Conservation (phyloP, 1,140 invertebrate species). For the Drosophila burlai region DNA sequence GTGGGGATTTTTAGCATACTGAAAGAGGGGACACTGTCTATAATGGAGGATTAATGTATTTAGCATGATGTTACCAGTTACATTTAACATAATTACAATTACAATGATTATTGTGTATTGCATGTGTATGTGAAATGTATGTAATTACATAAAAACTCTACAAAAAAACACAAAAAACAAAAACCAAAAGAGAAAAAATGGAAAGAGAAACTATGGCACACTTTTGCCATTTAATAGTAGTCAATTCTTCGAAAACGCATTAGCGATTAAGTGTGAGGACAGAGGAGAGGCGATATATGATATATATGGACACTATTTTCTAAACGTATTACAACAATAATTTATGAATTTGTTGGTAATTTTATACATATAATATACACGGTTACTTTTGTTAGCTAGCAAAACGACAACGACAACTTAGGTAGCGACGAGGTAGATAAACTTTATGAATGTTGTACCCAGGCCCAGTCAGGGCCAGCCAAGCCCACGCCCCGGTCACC, state of each 20-base stretch:
- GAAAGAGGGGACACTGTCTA: constrained; percentile 33
- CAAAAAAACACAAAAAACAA: constrained; percentile 20
- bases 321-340: constrained; percentile 83
- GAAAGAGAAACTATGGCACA: constrained; percentile 65
- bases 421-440: constrained; percentile 78
- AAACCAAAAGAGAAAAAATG: constrained; percentile 35
- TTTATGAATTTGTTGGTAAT: constrained; percentile 80
- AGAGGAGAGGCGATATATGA: constrained; percentile 49
- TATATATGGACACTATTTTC: constrained; percentile 84
- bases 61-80: constrained; percentile 81
- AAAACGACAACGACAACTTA: constrained; percentile 80
- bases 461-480: constrained; percentile 21
- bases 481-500: constrained; percentile 65
- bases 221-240: constrained; percentile 82
- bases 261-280: constrained; percentile 59
- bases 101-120: constrained; percentile 81
- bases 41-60: constrained; percentile 65
- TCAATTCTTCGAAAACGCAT: constrained; percentile 77
- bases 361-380: constrained; percentile 79
- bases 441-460: constrained; percentile 81
- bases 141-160: constrained; percentile 71
- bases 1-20: constrained; percentile 53
- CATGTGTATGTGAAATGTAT: constrained; percentile 81
- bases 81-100: constrained; percentile 76
- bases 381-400: constrained; percentile 81